Evolutionary conservation across 2,797 vertebrate species (phyloP).

Genomic region (Onychomys leucogaster): DNA sequence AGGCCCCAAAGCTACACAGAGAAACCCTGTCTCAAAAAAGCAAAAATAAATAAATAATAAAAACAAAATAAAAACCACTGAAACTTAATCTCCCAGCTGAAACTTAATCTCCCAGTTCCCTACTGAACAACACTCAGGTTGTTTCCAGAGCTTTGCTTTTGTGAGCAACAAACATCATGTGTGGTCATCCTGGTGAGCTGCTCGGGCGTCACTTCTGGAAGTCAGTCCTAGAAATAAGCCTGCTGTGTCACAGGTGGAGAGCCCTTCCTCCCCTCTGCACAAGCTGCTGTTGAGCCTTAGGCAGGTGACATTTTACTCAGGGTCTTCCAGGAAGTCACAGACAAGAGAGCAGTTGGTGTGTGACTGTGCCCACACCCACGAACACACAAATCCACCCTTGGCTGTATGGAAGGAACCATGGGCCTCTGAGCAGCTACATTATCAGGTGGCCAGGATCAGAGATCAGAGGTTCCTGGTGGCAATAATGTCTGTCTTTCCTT

Average conservation of each 20-base stretch:
- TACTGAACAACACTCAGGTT: background rate
- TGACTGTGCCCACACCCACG: background rate
- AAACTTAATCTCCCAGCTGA: no score
- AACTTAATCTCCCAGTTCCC: background rate
- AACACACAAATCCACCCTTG: background rate
- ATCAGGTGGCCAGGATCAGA: background rate
- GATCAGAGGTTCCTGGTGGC: background rate
- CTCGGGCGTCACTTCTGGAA: background rate
- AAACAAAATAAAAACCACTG: background rate
- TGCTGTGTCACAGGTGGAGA: background rate
- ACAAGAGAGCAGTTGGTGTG: background rate
- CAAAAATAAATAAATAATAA: no score
- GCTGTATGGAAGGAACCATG: background rate
- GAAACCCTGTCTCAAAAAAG: no score
- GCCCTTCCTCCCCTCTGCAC: background rate
- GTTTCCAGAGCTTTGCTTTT: background rate
- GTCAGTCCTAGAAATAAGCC: background rate
- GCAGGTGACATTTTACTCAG: background rate
- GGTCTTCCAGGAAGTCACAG: background rate
- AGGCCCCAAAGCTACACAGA: no score
- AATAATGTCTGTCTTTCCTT: background rate
- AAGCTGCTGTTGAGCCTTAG: background rate
- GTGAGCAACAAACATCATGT: background rate
- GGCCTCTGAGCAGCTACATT: background rate
- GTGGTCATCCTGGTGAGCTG: background rate